Evolutionary conservation across 1,140 invertebrate species (phyloP), one percentile per base, ranked within the genome.

Genomic region (Drosophila watanabei): DNA sequence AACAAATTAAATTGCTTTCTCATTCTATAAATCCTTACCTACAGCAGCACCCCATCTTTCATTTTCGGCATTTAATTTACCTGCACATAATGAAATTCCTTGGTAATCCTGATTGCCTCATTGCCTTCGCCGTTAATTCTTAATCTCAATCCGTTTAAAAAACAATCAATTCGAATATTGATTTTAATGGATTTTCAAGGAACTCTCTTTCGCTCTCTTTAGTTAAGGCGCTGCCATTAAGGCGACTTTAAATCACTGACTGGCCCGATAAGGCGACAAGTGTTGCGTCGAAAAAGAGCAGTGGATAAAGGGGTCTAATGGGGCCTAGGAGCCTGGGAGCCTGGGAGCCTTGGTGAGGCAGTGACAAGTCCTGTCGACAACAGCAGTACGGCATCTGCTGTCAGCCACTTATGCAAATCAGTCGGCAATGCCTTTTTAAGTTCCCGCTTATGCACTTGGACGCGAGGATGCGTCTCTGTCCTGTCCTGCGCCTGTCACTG

Each of bases 381-480:
- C 48, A n/a, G 49, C 28, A 5, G 5, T 24, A 24, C 10, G 65
- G 65, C 82, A 72, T 69, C 75, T 87, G 79, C 54, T 82, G 80
- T 63, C 71, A 61, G 71, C 56, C 84, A 82, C 83, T 87, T 87
- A 87, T 87, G 83, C 83, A 87, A 87, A 87, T 87, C 80, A 87
- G 84, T 77, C 71, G 86, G 80, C 76, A 80, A 87, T 82, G 76
- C 72, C 71, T 65, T 88, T 87, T 80, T 80, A 85, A 85, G 78
- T 85, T 85, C 84, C 64, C 78, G 82, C 80, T 85, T 85, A 85
- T 85, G 78, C 77, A 85, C 66, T 78, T 49, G 59, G 58, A 14
- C 32, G 57, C 72, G 20, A 24, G 24, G 24, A 39, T 68, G 70
- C 57, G 58, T 56, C 52, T 41, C 43, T n/a, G n/a, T n/a, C n/a